Percentiles rank a stretch among this genome's conserved stretches.
phyloP scores from a whole-genome alignment of 1,140 invertebrate genomes.

The Vanessa atalanta region DNA sequence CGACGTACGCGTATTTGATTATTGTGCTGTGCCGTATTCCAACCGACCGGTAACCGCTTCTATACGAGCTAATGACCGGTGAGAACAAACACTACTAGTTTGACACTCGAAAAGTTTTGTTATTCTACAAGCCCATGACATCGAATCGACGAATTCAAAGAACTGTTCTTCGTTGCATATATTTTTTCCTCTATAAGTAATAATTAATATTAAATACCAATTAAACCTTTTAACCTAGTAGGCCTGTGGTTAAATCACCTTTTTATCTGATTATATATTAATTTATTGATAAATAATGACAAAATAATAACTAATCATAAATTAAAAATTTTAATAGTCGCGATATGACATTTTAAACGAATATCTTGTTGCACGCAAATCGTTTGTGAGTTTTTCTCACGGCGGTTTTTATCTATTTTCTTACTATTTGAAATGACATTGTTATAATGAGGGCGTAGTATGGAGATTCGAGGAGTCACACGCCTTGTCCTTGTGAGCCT shows the following conservation, averaged over 20 bases:
- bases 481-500: constrained; percentile 23
- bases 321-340: not conserved
- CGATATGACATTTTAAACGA: constrained; percentile 9
- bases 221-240: not conserved
- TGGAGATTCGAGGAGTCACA: constrained; percentile 24
- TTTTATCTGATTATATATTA: constrained; percentile 2
- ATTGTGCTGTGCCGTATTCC: constrained; percentile 2
- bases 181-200: not conserved
- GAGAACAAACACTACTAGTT: constrained; percentile 8
- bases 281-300: constrained; percentile 1
- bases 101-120: constrained; percentile 4
- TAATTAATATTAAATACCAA: constrained; percentile 1
- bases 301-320: constrained; percentile 4
- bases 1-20: constrained; percentile 15
- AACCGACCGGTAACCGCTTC: not conserved
- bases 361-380: constrained; percentile 6
- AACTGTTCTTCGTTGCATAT: not conserved
- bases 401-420: constrained; percentile 2
- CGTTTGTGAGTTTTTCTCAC: constrained; percentile 6
- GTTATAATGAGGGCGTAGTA: constrained; percentile 30
- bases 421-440: constrained; percentile 25
- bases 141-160: too few species aligned
- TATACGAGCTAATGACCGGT: constrained; percentile 13
- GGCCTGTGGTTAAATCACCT: not conserved
- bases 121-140: too few species aligned